Base-by-base conservation (phyloP, 2,113 vertebrate genomes). In the Myotis yumanensis region DNA sequence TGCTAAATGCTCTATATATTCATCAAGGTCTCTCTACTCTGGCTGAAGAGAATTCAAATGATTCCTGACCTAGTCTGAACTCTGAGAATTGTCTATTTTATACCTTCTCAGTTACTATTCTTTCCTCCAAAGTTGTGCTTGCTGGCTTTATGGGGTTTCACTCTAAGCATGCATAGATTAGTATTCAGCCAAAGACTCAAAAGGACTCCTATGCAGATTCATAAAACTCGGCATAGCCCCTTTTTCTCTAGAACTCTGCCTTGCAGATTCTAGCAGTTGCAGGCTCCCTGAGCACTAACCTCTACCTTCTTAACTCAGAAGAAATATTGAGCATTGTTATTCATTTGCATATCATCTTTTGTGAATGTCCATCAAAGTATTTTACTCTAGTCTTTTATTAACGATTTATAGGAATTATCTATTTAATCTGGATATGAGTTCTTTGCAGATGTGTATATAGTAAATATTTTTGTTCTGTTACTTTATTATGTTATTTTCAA, bases 401-500 rank as follows among this genome's bases (percentile, higher is more conserved):
- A 75, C 17, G 7, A 93, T 84, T 54, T 73, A 37, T 66, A 66
- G 30, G 54, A 64, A 25, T 73, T 82, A 40, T 52, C 64, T 81
- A 14, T 54, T 32, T 48, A 59, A 71, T 30, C 32, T 30, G 16
- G 9, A 59, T 69, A n/a, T 22, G 35, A 59, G 52, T n/a, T 35
- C 17, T 22, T 89, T 57, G 30, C 57, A 68, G 71, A 37, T 93
- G 48, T 57, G 32, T 79, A 2, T 46, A 37, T 83, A 59, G 35
- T 66, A 66, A 88, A 82, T 57, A 23, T 54, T 81, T 94, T 86
- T 46, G 46, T 51, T 81, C 43, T 90, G 32, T 79, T 85, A 76
- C 84, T 40, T 90, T 62, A 46, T 77, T 73, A 28, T 52, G 30
- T 73, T 91, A 37, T 91, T 81, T 82, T 68, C n/a, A 82, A 91